These are phyloP conservation scores for Sesamia inferens DNA, from an alignment of 2,888 invertebrate genomes.

Conservation along the genomic window DNA sequence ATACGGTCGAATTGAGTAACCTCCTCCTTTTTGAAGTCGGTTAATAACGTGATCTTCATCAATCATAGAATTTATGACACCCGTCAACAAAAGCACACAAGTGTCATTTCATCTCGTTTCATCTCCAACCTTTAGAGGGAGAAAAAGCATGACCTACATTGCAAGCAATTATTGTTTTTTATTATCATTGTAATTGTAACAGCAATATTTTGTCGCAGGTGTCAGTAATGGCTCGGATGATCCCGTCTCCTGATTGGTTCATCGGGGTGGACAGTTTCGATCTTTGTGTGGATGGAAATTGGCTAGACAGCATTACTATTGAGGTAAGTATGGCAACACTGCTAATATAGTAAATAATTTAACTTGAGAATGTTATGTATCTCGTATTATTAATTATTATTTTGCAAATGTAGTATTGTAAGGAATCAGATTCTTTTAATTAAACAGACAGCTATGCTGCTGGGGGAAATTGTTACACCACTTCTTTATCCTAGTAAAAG, in stretches of 20 bases:
- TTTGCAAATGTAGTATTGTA: background rate
- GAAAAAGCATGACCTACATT: constrained; percentile 25
- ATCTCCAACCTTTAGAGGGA: constrained; percentile 1
- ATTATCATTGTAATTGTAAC: constrained; percentile 49
- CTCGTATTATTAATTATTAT: background rate
- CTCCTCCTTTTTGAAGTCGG: too few species aligned
- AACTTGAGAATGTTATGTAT: background rate
- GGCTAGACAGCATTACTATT: constrained; percentile 96
- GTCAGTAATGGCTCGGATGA: constrained; percentile 96
- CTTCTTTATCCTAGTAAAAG: background rate
- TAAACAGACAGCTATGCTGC: background rate
- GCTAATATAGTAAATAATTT: too few species aligned
- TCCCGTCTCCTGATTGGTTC: constrained; percentile 99
- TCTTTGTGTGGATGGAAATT: constrained; percentile 97
- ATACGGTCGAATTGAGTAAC: too few species aligned
- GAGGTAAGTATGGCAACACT: constrained; percentile 90
- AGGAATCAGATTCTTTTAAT: background rate
- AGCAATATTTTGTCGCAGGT: constrained; percentile 90
- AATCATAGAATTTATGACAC: constrained; percentile 23
- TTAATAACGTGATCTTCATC: constrained; percentile 29
- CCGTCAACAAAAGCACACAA: background rate
- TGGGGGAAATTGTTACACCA: background rate
- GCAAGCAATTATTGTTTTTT: constrained; percentile 35
- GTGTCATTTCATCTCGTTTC: constrained; percentile 16
- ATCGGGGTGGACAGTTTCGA: constrained; percentile 97